phyloP scores from a whole-genome alignment of 2,113 vertebrate species.

The Dasyornis broadbenti region DNA sequence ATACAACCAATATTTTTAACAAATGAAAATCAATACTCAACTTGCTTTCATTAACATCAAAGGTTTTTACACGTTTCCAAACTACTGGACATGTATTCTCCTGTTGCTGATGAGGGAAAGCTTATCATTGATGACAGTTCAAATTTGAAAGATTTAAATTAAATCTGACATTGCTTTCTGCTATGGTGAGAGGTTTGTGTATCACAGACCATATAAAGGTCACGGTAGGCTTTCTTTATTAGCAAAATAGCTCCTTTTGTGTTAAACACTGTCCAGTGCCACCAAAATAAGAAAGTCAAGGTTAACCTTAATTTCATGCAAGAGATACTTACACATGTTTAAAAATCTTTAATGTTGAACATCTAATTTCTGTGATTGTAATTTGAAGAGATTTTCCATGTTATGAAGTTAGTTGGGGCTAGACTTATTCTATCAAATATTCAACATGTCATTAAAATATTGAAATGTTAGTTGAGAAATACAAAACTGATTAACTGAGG shows the following conservation, averaged over 20 bases:
- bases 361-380: background rate
- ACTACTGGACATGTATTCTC: background rate
- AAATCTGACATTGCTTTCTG: constrained; percentile 7
- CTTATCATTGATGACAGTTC: background rate
- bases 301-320: background rate
- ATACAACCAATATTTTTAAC: background rate
- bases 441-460: background rate
- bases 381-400: background rate
- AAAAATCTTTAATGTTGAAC: background rate
- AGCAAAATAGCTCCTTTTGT: background rate
- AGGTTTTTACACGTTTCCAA: background rate
- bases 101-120: background rate
- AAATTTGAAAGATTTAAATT: constrained; percentile 12
- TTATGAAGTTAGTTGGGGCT: background rate
- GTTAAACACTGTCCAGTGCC: background rate
- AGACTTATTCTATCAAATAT: background rate
- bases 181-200: background rate
- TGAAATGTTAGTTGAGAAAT: background rate
- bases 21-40: background rate
- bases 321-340: background rate
- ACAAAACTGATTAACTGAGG: background rate
- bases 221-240: background rate
- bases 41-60: constrained; percentile 8
- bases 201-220: background rate
- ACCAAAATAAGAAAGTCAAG: background rate